A percentile compares a stretch with the other conserved stretches of the same genome.
Conservation (phyloP, 2,113 vertebrate species). For the Corythornis cristatus region DNA sequence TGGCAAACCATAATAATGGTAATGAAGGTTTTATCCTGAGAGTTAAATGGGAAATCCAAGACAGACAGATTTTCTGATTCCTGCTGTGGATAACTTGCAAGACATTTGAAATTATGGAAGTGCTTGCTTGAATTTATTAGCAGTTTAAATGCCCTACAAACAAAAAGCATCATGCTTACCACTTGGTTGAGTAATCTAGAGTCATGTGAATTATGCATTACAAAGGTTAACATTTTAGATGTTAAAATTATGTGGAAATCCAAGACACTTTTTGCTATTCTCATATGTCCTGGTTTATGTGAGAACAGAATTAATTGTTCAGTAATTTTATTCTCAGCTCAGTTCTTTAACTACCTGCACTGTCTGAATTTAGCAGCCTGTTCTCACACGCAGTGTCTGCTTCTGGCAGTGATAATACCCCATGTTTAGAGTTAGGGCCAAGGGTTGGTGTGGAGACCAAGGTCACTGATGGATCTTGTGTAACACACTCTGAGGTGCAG, state of each 20-base stretch:
- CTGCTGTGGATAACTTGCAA: not conserved
- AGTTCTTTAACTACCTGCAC: no score
- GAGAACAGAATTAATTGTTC: no score
- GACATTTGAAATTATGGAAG: not conserved
- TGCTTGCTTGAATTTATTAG: not conserved
- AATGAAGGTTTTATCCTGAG: not conserved
- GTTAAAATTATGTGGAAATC: not conserved
- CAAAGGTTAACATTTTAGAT: not conserved
- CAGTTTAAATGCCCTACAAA: not conserved
- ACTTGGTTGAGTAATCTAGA: not conserved
- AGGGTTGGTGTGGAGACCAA: no score
- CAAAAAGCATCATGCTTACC: not conserved
- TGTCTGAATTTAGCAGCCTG: no score
- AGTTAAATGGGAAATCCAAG: not conserved
- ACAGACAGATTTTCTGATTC: not conserved
- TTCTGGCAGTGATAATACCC: no score
- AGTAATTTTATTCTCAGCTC: no score
- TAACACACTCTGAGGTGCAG: no score
- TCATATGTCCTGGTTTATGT: no score
- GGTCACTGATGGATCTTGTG: no score
- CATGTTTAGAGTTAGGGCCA: no score
- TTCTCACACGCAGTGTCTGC: no score
- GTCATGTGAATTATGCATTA: not conserved
- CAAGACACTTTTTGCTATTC: not conserved
- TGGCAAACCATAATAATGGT: not conserved